phyloP scores from a whole-genome alignment of 2,797 vertebrate genomes.

The Onychomys leucogaster region DNA sequence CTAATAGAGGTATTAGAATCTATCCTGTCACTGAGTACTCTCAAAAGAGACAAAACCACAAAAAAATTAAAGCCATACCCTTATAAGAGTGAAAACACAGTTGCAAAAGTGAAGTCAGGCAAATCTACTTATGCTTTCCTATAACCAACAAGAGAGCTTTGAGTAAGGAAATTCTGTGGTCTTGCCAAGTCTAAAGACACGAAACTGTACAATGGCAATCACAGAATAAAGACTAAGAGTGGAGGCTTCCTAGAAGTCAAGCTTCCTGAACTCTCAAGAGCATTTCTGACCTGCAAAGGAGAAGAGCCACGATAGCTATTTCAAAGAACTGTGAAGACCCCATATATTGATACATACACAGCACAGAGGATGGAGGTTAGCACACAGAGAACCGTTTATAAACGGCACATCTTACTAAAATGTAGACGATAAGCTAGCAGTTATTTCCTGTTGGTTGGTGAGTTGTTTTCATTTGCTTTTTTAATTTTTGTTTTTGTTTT shows the following conservation, averaged over 20 bases:
- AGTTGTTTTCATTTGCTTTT: not conserved
- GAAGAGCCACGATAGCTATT: conserved; percentile 25
- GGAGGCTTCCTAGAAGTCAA: not conserved
- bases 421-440: not conserved
- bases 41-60: not conserved
- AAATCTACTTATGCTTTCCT: not conserved
- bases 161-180: not conserved
- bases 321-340: not conserved
- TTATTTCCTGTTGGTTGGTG: not conserved
- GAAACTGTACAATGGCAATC: not conserved
- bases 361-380: not conserved
- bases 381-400: not conserved
- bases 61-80: not conserved
- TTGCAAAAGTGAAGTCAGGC: not conserved
- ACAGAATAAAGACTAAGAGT: not conserved
- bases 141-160: not conserved
- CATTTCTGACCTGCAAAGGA: conserved; percentile 29
- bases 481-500: too few relatives aligned
- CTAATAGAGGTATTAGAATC: not conserved
- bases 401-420: not conserved
- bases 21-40: not conserved
- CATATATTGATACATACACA: not conserved
- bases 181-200: conserved; percentile 35
- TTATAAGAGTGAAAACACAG: conserved; percentile 9
- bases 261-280: not conserved